Conservation (phyloP, 2,888 invertebrate genomes). For the Lacanobia oleracea region DNA sequence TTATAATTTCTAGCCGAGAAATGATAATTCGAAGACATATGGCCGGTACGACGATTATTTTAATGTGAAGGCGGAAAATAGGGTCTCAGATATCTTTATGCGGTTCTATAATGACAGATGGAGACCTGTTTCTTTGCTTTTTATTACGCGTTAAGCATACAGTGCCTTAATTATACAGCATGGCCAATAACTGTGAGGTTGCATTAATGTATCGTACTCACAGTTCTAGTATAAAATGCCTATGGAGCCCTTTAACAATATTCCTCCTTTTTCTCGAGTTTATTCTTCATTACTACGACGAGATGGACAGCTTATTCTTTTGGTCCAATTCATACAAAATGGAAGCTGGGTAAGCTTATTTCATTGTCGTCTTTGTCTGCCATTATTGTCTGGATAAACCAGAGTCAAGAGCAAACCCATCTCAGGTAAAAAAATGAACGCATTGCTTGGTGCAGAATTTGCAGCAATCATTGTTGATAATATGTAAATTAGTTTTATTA, state of each 20-base stretch:
- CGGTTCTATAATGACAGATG: constrained; percentile 64
- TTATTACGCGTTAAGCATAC: constrained; percentile 57
- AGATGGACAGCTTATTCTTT: too few relatives aligned
- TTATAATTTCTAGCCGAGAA: constrained; percentile 71
- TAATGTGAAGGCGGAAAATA: constrained; percentile 73
- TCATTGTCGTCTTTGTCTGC: too few relatives aligned
- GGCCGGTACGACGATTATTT: constrained; percentile 76
- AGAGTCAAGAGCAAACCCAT: too few relatives aligned
- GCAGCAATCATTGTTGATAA: constrained; percentile 8
- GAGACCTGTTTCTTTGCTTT: constrained; percentile 34
- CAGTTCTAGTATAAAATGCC: constrained; percentile 28
- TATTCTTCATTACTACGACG: too few relatives aligned
- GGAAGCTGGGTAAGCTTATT: too few relatives aligned
- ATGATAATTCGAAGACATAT: constrained; percentile 79
- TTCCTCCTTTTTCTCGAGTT: too few relatives aligned
- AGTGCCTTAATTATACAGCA: constrained; percentile 48
- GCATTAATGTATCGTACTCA: constrained; percentile 15
- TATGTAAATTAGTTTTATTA: constrained; percentile 42
- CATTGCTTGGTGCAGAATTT: too few relatives aligned
- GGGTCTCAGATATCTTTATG: constrained; percentile 52
- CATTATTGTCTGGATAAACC: too few relatives aligned
- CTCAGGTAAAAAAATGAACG: too few relatives aligned
- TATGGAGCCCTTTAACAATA: constrained; percentile 25
- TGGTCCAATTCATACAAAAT: too few relatives aligned
- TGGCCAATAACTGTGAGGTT: constrained; percentile 31